These are phyloP conservation scores for Oceanodroma leucorhoa DNA, from an alignment of 2,797 vertebrate species.

Conservation along the genomic window DNA sequence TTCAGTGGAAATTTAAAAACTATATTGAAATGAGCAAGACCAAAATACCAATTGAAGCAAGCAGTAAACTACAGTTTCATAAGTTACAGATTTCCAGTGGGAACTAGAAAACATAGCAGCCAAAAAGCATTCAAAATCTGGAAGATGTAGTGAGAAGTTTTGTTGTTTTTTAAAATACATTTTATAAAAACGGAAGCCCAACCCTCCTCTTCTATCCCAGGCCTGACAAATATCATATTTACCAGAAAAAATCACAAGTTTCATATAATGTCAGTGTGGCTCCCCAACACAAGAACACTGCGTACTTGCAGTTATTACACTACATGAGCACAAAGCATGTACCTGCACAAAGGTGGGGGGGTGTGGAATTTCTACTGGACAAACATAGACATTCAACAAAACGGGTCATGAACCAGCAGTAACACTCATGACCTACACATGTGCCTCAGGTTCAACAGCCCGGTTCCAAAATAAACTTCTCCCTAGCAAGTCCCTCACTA, in stretches of 20 bases:
- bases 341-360: no score
- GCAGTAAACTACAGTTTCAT: neutral
- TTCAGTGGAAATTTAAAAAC: neutral
- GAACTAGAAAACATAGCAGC: neutral
- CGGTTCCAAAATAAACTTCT: neutral
- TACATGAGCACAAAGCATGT: neutral
- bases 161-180: neutral
- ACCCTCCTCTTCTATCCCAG: neutral
- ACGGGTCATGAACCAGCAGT: neutral
- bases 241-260: neutral
- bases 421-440: neutral
- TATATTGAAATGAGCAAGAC: neutral
- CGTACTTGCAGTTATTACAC: neutral
- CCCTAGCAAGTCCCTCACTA: neutral
- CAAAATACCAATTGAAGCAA: neutral
- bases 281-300: neutral
- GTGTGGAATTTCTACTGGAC: neutral
- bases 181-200: neutral
- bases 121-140: neutral
- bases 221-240: neutral
- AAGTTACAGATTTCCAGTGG: neutral
- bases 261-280: neutral
- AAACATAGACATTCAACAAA: neutral
- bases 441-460: neutral
- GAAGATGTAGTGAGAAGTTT: neutral